Evolutionary conservation across 2,888 invertebrate genomes (phyloP).

Genomic region (Carabus problematicus): DNA sequence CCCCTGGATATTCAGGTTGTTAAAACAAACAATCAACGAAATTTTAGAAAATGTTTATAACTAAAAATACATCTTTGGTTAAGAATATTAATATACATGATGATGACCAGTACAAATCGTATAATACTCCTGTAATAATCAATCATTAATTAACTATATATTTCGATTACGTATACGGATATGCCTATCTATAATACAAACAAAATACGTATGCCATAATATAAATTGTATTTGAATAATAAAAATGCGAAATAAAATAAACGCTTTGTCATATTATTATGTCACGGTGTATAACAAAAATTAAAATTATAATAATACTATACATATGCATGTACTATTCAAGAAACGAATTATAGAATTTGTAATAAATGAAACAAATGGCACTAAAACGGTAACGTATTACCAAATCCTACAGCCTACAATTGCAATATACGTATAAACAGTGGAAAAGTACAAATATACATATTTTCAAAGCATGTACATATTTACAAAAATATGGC

Average conservation of each 20-base stretch:
- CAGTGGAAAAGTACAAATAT: constrained; percentile 15
- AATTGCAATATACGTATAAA: not conserved
- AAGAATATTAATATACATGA: constrained; percentile 32
- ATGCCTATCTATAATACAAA: constrained; percentile 19
- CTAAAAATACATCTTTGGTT: constrained; percentile 40
- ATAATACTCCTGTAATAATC: constrained; percentile 18
- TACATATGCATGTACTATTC: not conserved
- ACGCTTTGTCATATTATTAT: constrained; percentile 12
- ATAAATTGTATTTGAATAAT: constrained; percentile 3
- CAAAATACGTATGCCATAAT: constrained; percentile 20
- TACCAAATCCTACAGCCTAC: not conserved
- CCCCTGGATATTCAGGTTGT: too few species aligned
- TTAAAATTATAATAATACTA: not conserved
- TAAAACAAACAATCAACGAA: not conserved
- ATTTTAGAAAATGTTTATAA: constrained; percentile 1
- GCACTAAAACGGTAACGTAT: constrained; percentile 35
- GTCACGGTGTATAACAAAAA: constrained; percentile 16
- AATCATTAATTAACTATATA: constrained; percentile 24
- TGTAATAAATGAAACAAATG: constrained; percentile 30
- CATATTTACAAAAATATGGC: constrained; percentile 33
- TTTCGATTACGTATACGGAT: not conserved
- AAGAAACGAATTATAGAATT: constrained; percentile 9
- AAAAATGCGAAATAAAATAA: constrained; percentile 18
- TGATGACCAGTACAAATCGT: constrained; percentile 27
- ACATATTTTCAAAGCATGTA: constrained; percentile 5